These are phyloP conservation scores for Drosophila fulvimacula DNA, from an alignment of 2,888 invertebrate genomes.

Conservation along the genomic window DNA sequence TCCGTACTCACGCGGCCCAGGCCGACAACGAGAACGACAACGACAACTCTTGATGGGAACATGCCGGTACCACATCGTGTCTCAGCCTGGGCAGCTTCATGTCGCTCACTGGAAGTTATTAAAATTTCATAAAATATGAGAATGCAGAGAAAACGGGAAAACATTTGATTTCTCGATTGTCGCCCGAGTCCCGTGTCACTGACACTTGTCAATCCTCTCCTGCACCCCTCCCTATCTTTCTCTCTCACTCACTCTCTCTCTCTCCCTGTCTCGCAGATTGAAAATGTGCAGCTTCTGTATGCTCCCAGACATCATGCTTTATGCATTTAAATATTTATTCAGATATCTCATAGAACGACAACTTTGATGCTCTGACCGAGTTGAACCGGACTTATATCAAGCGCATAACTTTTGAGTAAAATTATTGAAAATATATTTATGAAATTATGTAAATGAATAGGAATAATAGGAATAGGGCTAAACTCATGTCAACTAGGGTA, in stretches of 20 bases:
- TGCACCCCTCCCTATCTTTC: no score
- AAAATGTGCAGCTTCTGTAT: slow-evolving; percentile 31
- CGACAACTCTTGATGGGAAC: slow-evolving; percentile 49
- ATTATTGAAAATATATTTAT: no score
- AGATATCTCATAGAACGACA: slow-evolving; percentile 16
- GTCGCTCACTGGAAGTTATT: slow-evolving; percentile 66
- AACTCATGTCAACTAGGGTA: no score
- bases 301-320: slow-evolving; percentile 31
- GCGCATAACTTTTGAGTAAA: no score
- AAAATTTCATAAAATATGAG: slow-evolving; percentile 71
- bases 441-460: no score
- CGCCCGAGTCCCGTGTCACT: slow-evolving; percentile 39
- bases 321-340: slow-evolving; percentile 61
- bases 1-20: slow-evolving; percentile 44
- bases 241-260: slow-evolving; percentile 1
- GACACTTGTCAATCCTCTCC: slow-evolving; percentile 50
- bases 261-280: slow-evolving; percentile 35
- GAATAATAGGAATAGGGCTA: no score
- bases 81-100: slow-evolving; percentile 7
- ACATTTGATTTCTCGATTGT: slow-evolving; percentile 73
- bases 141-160: slow-evolving; percentile 23
- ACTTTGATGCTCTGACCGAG: neutral
- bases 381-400: no score
- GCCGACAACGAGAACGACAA: slow-evolving; percentile 29
- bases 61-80: slow-evolving; percentile 41